phyloP scores from a whole-genome alignment of 2,888 invertebrate genomes.

The Rhabditoides inermis region DNA sequence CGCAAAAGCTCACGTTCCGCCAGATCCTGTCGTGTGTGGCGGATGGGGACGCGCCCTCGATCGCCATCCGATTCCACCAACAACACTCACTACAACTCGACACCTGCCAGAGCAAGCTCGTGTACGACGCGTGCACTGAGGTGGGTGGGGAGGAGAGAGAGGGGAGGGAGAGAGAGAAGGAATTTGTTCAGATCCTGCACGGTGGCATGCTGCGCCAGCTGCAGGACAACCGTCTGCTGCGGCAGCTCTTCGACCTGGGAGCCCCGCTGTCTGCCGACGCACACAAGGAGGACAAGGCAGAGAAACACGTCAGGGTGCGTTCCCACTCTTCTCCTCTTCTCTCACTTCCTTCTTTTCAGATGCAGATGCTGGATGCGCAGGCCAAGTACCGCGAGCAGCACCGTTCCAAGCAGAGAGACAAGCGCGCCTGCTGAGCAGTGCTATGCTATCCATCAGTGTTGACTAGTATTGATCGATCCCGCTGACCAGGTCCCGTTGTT shows the following conservation, averaged over 20 bases:
- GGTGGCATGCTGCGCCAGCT: conserved; percentile 8
- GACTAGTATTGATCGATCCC: not conserved
- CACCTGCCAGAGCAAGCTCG: conserved; percentile 4
- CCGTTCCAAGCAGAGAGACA: conserved; percentile 4
- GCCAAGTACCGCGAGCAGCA: conserved; percentile 6
- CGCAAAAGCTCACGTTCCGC: conserved; percentile 7
- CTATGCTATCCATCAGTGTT: not conserved
- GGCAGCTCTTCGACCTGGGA: conserved; percentile 7
- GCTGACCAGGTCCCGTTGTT: no score
- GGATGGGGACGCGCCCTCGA: conserved; percentile 5
- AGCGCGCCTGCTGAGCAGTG: not conserved
- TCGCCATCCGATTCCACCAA: conserved; percentile 8
- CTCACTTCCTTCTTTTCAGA: conserved; percentile 2
- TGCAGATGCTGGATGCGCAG: conserved; percentile 6
- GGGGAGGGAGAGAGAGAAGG: not conserved
- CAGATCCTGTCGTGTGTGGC: conserved; percentile 6
- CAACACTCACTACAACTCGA: conserved; percentile 7
- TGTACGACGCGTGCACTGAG: conserved; percentile 5
- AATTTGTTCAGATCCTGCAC: conserved; percentile 4
- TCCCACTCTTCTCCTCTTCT: not conserved
- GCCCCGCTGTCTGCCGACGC: not conserved
- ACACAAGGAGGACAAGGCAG: conserved; percentile 5
- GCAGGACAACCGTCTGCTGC: conserved; percentile 3
- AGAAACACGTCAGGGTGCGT: no score
- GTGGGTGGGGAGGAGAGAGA: not conserved